These are phyloP conservation scores for Mystacornis crossleyi DNA, from an alignment of 2,113 vertebrate species.

Conservation along the genomic window DNA sequence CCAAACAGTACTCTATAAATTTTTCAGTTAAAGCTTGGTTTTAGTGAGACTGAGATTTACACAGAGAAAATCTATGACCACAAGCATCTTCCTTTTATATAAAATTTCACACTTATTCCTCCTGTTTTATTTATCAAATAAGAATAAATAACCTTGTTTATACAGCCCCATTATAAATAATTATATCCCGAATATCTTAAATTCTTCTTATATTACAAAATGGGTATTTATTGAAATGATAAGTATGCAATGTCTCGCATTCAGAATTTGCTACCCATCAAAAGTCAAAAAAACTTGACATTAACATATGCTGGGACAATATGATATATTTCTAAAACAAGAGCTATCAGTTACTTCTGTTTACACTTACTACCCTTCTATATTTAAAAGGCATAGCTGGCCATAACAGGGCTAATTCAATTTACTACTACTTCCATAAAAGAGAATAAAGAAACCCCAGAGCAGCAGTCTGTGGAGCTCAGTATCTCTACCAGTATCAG, in stretches of 20 bases:
- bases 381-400: not conserved
- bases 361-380: not conserved
- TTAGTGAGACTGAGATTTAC: not conserved
- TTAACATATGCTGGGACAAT: not conserved
- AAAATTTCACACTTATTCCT: not conserved
- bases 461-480: not conserved
- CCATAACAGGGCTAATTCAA: not conserved
- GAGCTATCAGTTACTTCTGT: not conserved
- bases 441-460: not conserved
- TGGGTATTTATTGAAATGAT: not conserved
- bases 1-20: not conserved
- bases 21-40: not conserved
- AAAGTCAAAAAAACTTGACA: not conserved
- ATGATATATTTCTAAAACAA: not conserved
- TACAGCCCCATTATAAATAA: not conserved
- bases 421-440: not conserved
- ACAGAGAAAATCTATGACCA: not conserved
- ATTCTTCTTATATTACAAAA: not conserved
- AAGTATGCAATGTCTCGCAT: not conserved
- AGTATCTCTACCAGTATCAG: not conserved
- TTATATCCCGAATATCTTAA: not conserved
- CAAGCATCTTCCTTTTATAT: not conserved
- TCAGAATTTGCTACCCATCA: not conserved
- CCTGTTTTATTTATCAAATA: not conserved
- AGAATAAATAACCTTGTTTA: not conserved